Base-by-base conservation (phyloP, 2,797 vertebrate species). In the Muraenolepis orangiensis region DNA sequence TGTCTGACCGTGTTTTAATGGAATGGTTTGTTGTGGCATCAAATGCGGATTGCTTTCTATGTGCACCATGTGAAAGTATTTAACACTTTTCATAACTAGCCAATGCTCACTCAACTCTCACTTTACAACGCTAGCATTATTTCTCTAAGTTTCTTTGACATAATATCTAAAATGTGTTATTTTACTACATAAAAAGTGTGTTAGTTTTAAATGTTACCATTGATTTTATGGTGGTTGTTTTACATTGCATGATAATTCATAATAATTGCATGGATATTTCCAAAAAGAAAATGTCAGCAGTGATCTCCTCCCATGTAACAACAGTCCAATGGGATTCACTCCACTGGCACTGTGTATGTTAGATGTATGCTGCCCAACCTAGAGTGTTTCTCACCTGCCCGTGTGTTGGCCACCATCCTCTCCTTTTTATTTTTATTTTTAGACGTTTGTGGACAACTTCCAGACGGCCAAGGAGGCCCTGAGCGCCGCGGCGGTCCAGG, bases 401-500 rank as follows among this genome's bases (percentile, higher is more conserved):
- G 32, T 69, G 74, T 3, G 34, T 29, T 0, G 72, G 38, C 76
- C 23, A 11, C n/a, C 57, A 3, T 77, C 28, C 26, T 14, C 29
- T 8, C 16, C 66, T n/a, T 18, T 20, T 2, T n/a, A n/a, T n/a
- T n/a, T n/a, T n/a, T n/a, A n/a, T n/a, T 75, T 69, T 26, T 74
- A 87, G 86, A 84, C 46, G 38, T 87, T 86, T 77, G 81, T 86
- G 76, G 84, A 92, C 75, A 86, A 91, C 82, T 92, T 92, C 83
- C 91, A 99, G 84, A 85, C 85, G 0, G 96, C 96, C 14, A 97
- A 96, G 86, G 95, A 94, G 70, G 94, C 95, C 1, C 76, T 99
- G 85, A 96, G 94, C 29, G 87, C 91, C 0, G 97, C 97, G 0
- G 98, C 97, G 0, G 95, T 88, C 26, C 96, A 98, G 76, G 98